phyloP scores from a whole-genome alignment of 2,113 vertebrate species.

The Platichthys flesus region DNA sequence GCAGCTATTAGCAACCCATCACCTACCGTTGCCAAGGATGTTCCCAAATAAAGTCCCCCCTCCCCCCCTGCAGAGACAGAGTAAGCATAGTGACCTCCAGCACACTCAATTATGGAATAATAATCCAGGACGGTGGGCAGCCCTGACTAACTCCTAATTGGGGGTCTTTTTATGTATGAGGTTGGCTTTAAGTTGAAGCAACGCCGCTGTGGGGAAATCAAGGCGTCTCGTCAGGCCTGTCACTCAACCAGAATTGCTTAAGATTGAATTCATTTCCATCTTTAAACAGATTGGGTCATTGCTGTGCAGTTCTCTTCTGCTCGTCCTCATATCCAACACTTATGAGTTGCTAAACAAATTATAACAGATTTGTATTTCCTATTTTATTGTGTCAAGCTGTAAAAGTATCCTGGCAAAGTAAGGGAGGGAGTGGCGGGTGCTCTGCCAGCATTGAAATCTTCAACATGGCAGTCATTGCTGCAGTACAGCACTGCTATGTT shows the following conservation, averaged over 20 bases:
- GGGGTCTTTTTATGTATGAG: slow-evolving; percentile 70
- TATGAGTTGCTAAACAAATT: background rate
- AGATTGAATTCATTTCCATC: slow-evolving; percentile 69
- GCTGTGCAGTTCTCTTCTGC: slow-evolving; percentile 22
- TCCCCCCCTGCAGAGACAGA: slow-evolving; percentile 37
- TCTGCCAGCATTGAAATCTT: background rate
- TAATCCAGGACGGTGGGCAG: slow-evolving; percentile 64
- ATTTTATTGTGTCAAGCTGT: background rate
- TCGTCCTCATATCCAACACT: slow-evolving; percentile 1
- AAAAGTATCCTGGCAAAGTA: background rate
- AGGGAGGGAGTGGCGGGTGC: background rate
- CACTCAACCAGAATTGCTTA: slow-evolving; percentile 66
- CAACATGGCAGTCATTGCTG: background rate
- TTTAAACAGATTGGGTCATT: slow-evolving; percentile 44
- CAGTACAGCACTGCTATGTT: background rate
- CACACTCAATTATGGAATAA: slow-evolving; percentile 73
- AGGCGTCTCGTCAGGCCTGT: slow-evolving; percentile 56
- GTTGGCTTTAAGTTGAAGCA: slow-evolving; percentile 54
- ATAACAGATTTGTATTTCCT: background rate
- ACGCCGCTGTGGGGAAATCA: slow-evolving; percentile 59
- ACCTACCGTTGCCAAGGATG: slow-evolving; percentile 60
- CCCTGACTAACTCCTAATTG: slow-evolving; percentile 67
- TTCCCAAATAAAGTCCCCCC: slow-evolving; percentile 52
- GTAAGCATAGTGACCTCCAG: slow-evolving; percentile 61
- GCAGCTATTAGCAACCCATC: slow-evolving; percentile 74